Percentiles rank a stretch among this genome's conserved stretches.
Evolutionary conservation across 2,113 vertebrate genomes (phyloP).

Genomic region (Atractosteus spatula): DNA sequence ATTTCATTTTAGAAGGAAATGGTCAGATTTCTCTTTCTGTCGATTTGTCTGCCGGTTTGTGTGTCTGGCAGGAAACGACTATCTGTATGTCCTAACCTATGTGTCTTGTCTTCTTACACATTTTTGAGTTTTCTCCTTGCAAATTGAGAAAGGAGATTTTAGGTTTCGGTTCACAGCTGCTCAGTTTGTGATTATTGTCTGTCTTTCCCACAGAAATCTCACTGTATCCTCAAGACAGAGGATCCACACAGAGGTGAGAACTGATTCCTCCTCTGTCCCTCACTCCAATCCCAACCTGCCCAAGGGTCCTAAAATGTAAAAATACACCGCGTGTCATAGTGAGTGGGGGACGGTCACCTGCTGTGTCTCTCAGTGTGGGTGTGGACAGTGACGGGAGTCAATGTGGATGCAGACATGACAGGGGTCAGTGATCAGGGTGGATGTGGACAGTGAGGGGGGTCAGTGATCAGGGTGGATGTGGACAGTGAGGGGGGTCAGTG

Average conservation of each 20-base stretch:
- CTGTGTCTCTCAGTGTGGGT: neutral
- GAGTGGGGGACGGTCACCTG: neutral
- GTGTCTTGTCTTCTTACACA: no score
- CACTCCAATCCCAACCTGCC: neutral
- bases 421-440: neutral
- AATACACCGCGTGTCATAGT: no score
- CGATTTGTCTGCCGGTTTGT: neutral
- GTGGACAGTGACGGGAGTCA: no score
- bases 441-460: neutral
- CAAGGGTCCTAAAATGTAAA: no score
- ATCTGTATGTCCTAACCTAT: no score
- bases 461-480: slow-evolving; percentile 32
- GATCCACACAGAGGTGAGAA: slow-evolving; percentile 29
- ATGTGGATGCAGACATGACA: no score
- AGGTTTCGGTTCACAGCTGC: neutral
- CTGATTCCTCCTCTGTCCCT: neutral
- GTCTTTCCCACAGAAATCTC: slow-evolving; percentile 19
- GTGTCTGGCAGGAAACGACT: neutral
- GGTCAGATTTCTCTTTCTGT: no score
- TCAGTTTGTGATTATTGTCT: neutral
- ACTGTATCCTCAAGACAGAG: slow-evolving; percentile 10
- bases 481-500: slow-evolving; percentile 23
- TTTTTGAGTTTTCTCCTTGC: neutral
- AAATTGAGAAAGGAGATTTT: no score
- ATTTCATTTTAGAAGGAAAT: no score